Conservation (phyloP, 1,140 invertebrate species). For the Nasonia giraulti region DNA sequence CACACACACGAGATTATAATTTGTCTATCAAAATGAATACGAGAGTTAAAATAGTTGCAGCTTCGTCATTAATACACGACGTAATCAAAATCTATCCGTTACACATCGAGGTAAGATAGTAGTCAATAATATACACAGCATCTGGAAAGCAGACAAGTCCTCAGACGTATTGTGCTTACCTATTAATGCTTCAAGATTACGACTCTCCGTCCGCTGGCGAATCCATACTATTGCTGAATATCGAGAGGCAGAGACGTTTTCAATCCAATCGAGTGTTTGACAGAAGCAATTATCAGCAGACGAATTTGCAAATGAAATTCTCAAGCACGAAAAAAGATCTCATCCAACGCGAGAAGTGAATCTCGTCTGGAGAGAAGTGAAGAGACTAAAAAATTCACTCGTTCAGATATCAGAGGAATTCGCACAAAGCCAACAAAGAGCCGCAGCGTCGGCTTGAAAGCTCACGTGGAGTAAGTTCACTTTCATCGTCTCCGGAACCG, state of each 20-base stretch:
- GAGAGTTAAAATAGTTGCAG: neutral
- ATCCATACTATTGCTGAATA: neutral
- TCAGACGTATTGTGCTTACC: neutral
- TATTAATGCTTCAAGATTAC: neutral
- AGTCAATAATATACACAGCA: conserved; percentile 44
- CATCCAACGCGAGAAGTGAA: no score
- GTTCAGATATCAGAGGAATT: neutral
- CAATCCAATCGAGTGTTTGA: no score
- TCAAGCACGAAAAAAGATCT: neutral
- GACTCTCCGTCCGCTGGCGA: neutral
- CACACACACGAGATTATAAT: no score
- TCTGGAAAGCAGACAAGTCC: neutral
- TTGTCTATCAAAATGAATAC: neutral
- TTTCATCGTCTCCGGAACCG: neutral
- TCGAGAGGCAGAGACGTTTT: no score
- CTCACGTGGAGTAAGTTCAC: no score
- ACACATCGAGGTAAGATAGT: neutral
- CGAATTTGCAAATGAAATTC: neutral
- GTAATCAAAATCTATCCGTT: neutral
- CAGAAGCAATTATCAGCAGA: neutral
- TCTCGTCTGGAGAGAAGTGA: no score
- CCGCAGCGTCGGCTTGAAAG: neutral
- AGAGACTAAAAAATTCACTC: neutral
- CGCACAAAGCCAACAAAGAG: neutral
- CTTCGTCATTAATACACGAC: neutral